Evolutionary conservation across 2,113 vertebrate species (phyloP).

Genomic region (Nanorana parkeri): DNA sequence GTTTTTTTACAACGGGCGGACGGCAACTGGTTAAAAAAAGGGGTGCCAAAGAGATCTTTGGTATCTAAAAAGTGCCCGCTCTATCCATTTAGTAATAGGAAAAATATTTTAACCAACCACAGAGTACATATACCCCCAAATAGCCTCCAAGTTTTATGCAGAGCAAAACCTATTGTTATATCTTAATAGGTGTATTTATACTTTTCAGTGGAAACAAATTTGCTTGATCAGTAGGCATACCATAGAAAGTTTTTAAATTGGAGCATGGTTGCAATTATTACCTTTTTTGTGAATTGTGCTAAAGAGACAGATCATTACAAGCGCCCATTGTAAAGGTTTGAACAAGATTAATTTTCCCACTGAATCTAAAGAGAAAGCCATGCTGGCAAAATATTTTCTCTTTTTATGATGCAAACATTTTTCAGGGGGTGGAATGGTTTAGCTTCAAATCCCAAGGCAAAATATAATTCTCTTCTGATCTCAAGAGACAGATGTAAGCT

Average conservation of each 20-base stretch:
- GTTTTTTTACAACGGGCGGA: too few relatives aligned
- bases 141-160: too few relatives aligned
- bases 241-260: not conserved
- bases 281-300: not conserved
- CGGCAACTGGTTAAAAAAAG: too few relatives aligned
- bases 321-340: conserved; percentile 28
- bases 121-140: too few relatives aligned
- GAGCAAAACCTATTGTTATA: too few relatives aligned
- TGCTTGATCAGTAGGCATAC: not conserved
- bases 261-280: not conserved
- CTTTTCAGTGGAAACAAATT: too few relatives aligned
- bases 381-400: not conserved
- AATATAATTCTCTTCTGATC: conserved; percentile 45
- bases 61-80: too few relatives aligned
- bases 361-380: not conserved
- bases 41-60: too few relatives aligned
- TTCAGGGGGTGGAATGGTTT: not conserved
- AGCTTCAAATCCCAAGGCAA: conserved; percentile 38
- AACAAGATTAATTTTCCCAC: conserved; percentile 46
- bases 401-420: conserved; percentile 26
- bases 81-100: too few relatives aligned
- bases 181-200: too few relatives aligned
- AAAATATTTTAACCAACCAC: too few relatives aligned
- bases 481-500: conserved; percentile 49
- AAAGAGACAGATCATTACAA: not conserved